These are phyloP conservation scores for Anaspis maculata DNA, from an alignment of 2,888 invertebrate species.

Conservation along the genomic window DNA sequence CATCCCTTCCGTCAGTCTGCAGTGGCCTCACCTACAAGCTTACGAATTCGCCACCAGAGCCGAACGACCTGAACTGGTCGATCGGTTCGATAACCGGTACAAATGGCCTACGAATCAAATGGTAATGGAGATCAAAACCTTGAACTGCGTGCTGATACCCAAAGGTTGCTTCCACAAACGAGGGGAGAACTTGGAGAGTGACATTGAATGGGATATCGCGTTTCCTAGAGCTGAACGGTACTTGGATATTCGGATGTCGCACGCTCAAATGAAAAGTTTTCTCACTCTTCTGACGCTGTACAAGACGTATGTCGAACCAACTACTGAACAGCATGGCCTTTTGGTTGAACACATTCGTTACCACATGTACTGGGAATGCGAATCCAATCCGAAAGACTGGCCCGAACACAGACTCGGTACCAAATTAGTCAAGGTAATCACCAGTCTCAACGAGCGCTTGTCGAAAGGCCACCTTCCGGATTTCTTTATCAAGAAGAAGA, in stretches of 20 bases:
- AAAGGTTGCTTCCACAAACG: conserved; percentile 58
- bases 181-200: conserved; percentile 45
- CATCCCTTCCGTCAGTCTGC: conserved; percentile 59
- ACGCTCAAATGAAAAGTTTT: conserved; percentile 63
- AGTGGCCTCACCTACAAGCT: conserved; percentile 65
- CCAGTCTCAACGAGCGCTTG: conserved; percentile 54
- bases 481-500: conserved; percentile 63
- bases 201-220: conserved; percentile 69
- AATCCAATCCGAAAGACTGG: conserved; percentile 57
- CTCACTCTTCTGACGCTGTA: conserved; percentile 61
- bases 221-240: conserved; percentile 72
- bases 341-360: conserved; percentile 64
- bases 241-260: conserved; percentile 62
- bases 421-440: conserved; percentile 54
- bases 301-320: conserved; percentile 63
- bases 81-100: conserved; percentile 49
- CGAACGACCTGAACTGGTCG: conserved; percentile 48
- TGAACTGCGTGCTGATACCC: conserved; percentile 64
- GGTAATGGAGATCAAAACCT: conserved; percentile 55
- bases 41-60: conserved; percentile 58
- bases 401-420: conserved; percentile 66
- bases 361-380: conserved; percentile 70
- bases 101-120: conserved; percentile 64
- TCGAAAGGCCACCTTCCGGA: conserved; percentile 56
- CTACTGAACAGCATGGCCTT: conserved; percentile 53